Percentiles rank a stretch among this genome's conserved stretches.
These are phyloP conservation scores for Apoda limacodes DNA, from an alignment of 2,888 invertebrate genomes.

Conservation along the genomic window DNA sequence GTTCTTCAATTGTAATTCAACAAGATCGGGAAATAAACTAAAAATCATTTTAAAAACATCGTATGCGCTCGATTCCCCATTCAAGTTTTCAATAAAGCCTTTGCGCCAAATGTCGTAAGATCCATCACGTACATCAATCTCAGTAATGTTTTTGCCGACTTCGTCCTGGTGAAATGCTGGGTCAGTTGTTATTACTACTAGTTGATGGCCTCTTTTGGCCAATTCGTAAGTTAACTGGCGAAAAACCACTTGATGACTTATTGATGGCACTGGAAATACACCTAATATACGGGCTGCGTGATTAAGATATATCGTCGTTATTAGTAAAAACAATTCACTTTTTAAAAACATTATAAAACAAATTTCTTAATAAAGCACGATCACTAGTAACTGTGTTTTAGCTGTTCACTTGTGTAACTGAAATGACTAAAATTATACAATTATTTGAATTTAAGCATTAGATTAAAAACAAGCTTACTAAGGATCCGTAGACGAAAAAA, in stretches of 20 bases:
- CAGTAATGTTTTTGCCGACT: slow-evolving; percentile 35
- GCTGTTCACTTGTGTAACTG: no score
- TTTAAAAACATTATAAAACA: no score
- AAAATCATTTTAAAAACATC: slow-evolving; percentile 10
- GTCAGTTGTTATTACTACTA: slow-evolving; percentile 46
- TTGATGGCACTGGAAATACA: slow-evolving; percentile 40
- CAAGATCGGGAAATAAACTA: slow-evolving; percentile 7
- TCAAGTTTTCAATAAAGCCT: slow-evolving; percentile 4
- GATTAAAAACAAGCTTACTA: no score
- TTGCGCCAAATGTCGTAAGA: slow-evolving; percentile 24
- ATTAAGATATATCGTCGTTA: no score
- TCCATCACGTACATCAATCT: slow-evolving; percentile 36
- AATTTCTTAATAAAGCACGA: no score
- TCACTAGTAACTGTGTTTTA: no score
- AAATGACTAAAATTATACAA: no score
- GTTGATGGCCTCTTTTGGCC: slow-evolving; percentile 48
- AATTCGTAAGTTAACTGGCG: slow-evolving; percentile 41
- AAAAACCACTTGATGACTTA: slow-evolving; percentile 56
- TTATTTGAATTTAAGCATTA: no score
- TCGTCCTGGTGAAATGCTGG: slow-evolving; percentile 33
- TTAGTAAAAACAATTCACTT: no score
- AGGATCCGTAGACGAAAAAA: no score
- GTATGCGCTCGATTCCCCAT: slow-evolving; percentile 10
- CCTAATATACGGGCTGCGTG: slow-evolving; percentile 37
- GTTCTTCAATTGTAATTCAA: slow-evolving; percentile 19